Conservation (phyloP, 2,113 vertebrate genomes). For the Thoracochromis brauschi region DNA sequence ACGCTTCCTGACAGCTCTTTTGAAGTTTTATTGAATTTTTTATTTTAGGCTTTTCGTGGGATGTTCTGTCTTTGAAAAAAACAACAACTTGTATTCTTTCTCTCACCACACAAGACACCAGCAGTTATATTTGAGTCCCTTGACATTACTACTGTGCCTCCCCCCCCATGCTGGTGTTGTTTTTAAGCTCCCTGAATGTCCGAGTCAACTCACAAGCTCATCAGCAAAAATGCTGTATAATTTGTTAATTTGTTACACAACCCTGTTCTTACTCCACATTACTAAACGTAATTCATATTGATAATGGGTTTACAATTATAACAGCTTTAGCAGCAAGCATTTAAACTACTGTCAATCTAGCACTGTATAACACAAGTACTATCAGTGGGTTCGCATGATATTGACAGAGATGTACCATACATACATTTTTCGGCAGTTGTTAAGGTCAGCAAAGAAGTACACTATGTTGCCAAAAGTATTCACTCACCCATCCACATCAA, state of each 20-base stretch:
- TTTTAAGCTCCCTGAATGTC: neutral
- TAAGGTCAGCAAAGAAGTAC: neutral
- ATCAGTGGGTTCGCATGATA: neutral
- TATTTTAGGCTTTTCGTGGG: neutral
- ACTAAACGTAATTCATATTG: neutral
- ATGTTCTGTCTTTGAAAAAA: neutral
- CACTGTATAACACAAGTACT: neutral
- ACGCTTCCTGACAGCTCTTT: neutral
- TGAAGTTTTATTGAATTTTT: neutral
- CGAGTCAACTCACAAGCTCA: neutral
- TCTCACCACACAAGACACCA: neutral
- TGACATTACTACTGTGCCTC: neutral
- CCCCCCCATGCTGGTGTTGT: neutral
- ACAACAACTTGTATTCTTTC: neutral
- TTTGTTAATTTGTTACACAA: neutral
- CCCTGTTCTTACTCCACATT: neutral
- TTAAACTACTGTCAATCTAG: neutral
- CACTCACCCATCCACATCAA: neutral
- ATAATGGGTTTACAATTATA: neutral
- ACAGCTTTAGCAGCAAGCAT: neutral
- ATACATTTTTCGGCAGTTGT: neutral
- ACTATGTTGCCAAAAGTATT: neutral
- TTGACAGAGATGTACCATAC: neutral
- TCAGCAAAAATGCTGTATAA: neutral
- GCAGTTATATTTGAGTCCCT: neutral